phyloP scores from a whole-genome alignment of 2,113 vertebrate genomes.

The Calonectris borealis region DNA sequence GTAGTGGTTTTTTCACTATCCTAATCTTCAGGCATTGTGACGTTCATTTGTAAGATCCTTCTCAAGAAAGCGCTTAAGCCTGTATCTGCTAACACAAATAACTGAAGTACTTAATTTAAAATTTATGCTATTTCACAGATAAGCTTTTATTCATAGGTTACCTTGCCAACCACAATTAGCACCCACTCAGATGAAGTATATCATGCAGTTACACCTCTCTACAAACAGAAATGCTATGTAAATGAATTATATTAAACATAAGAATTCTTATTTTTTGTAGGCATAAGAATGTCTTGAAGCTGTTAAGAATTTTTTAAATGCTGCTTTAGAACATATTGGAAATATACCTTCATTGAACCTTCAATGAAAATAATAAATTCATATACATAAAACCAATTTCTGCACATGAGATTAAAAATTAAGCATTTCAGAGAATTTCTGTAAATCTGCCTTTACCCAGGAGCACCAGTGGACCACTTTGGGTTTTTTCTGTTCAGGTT shows the following conservation, averaged over 20 bases:
- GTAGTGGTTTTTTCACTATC: neutral
- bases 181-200: neutral
- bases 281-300: neutral
- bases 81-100: neutral
- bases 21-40: neutral
- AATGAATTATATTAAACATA: neutral
- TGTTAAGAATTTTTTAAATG: neutral
- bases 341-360: neutral
- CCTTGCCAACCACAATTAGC: conserved; percentile 30
- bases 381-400: neutral
- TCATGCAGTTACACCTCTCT: neutral
- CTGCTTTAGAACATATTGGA: neutral
- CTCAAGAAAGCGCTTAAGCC: neutral
- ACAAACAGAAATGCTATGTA: neutral
- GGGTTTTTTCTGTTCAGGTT: neutral
- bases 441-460: neutral
- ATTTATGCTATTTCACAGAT: neutral
- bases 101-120: neutral
- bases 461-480: neutral
- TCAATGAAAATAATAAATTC: neutral
- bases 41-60: neutral
- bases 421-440: neutral
- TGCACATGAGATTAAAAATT: neutral
- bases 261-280: neutral
- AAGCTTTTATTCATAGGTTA: neutral